phyloP scores from a whole-genome alignment of 2,113 vertebrate genomes.

The Anoura caudifer region DNA sequence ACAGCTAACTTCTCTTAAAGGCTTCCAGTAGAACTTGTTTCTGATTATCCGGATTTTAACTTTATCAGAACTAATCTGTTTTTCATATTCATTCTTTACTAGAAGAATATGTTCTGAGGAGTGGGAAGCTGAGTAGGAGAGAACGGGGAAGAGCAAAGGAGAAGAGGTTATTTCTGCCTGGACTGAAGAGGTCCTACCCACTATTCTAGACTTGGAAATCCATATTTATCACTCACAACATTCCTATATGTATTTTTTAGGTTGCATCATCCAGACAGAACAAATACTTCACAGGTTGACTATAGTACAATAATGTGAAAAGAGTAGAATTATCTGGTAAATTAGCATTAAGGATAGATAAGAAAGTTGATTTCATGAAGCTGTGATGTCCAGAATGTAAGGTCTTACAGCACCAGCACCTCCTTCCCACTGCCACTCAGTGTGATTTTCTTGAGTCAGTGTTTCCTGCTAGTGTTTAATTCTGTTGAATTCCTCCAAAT shows the following conservation, averaged over 20 bases:
- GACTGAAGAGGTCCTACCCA: neutral
- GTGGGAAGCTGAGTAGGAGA: neutral
- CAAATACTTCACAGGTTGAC: neutral
- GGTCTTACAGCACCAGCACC: neutral
- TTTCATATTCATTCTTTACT: neutral
- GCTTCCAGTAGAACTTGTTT: neutral
- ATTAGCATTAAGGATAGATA: neutral
- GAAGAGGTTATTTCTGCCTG: neutral
- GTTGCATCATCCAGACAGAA: neutral
- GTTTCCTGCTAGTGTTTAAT: neutral
- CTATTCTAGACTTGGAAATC: neutral
- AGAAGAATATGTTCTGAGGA: neutral
- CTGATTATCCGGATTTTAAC: neutral
- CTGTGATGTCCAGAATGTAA: neutral
- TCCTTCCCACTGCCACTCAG: neutral
- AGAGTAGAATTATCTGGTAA: neutral
- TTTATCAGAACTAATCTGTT: neutral
- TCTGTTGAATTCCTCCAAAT: constrained; percentile 40
- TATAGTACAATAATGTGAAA: neutral
- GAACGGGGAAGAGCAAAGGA: neutral
- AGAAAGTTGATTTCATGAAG: neutral
- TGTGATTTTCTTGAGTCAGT: constrained; percentile 52
- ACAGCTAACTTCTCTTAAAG: neutral
- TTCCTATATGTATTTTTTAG: neutral
- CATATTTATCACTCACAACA: neutral